phyloP scores from a whole-genome alignment of 53 echinoderm and acorn worm genomes.

The Mesocentrotus franciscanus region DNA sequence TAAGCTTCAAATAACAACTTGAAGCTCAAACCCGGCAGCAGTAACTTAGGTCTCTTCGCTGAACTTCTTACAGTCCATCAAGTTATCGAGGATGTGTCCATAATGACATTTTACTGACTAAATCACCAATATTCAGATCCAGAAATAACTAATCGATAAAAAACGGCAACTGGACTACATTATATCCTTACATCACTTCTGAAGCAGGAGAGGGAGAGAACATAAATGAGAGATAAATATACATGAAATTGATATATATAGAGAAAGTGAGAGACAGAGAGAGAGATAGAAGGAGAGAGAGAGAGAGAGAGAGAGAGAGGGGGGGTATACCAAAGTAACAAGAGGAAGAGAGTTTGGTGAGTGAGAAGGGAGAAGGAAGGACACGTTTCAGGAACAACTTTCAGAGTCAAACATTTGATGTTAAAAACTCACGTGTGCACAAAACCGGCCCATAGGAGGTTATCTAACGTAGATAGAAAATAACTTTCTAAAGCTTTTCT shows the following conservation, averaged over 20 bases:
- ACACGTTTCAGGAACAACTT: neutral
- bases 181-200: too few species aligned
- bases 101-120: too few species aligned
- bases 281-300: neutral
- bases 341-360: neutral
- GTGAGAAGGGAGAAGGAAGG: neutral
- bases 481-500: constrained; percentile 3
- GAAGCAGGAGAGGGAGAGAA: neutral
- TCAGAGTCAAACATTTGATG: neutral
- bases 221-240: neutral
- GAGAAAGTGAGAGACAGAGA: neutral
- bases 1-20: too few species aligned
- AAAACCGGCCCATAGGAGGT: neutral
- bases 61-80: too few species aligned
- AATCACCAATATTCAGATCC: too few species aligned
- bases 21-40: too few species aligned
- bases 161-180: too few species aligned
- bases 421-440: neutral
- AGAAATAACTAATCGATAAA: too few species aligned
- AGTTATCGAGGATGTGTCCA: too few species aligned
- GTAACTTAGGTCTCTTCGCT: too few species aligned
- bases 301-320: neutral
- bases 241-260: neutral
- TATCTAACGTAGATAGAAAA: constrained; percentile 36
- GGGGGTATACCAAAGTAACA: neutral